These are phyloP conservation scores for Drosophila nr. fundita DNA, from an alignment of 2,888 invertebrate species.

Conservation along the genomic window DNA sequence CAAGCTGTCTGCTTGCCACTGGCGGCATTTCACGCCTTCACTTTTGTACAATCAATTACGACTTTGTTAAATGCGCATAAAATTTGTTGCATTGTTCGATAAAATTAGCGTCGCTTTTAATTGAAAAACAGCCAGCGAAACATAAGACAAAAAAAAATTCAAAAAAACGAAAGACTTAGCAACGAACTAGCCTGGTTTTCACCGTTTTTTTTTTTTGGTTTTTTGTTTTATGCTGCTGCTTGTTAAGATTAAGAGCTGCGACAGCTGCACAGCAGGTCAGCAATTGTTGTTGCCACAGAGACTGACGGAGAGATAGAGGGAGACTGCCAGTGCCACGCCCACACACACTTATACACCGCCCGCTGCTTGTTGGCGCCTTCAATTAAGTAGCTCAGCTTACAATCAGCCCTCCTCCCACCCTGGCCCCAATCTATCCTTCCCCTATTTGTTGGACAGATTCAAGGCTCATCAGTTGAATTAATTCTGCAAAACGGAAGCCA, in stretches of 20 bases:
- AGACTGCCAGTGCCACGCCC: constrained; percentile 34
- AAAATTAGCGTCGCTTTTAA: constrained; percentile 56
- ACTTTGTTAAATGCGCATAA: constrained; percentile 69
- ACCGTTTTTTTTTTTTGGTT: background rate
- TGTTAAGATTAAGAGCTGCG: constrained; percentile 28
- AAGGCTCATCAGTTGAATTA: constrained; percentile 23
- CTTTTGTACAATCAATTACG: constrained; percentile 77
- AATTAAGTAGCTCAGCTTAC: constrained; percentile 60
- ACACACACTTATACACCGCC: constrained; percentile 25
- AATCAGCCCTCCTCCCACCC: background rate
- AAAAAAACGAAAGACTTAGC: constrained; percentile 52
- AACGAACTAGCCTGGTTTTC: constrained; percentile 43
- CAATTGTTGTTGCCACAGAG: constrained; percentile 33
- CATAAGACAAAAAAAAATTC: constrained; percentile 30
- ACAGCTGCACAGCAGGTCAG: constrained; percentile 53
- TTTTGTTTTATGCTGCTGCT: constrained; percentile 4
- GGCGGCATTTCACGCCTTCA: constrained; percentile 54
- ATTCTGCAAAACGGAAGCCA: constrained; percentile 70
- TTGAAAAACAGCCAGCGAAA: constrained; percentile 44
- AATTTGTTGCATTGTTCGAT: constrained; percentile 54
- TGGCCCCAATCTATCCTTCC: background rate
- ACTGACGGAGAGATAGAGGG: background rate
- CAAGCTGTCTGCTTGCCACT: constrained; percentile 3
- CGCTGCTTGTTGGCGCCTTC: constrained; percentile 72
- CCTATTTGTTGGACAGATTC: constrained; percentile 7